Evolutionary conservation across 2,113 vertebrate species (phyloP), one percentile per base, ranked within the genome.

Genomic region (Stigmatopora argus): DNA sequence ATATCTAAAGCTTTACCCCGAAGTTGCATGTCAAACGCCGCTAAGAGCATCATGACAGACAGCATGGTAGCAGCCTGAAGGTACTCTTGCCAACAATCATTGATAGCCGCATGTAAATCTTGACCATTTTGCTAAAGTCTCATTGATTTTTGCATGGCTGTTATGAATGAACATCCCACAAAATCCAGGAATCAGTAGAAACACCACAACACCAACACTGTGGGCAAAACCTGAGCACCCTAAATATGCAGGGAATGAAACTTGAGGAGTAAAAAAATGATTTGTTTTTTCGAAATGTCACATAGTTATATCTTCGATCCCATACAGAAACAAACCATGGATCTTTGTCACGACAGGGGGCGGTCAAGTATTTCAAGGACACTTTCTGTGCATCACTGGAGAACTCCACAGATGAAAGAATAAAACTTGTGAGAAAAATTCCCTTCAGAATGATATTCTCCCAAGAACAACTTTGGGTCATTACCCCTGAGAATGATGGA

Each of bases 401-500:
- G 51, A 23, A 53, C 19, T 4, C 51, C 51, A 13, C 2, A 53
- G 19, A 48, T 4, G 15, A 3, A 15, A 13, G 46, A 12, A 23
- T 23, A 19, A 53, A 53, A 53, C 51, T 53, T 0, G 49, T 1
- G 49, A 21, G 49, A 19, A 10, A 52, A 21, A 21, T 19, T 0
- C 51, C 19, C 11, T 21, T 21, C 10, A 23, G 2, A n/a, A 7
- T 49, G 48, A 17, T 18, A 87, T 66, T 88, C 85, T 0, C 45
- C 66, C 4, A 71, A 73, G 19, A 80, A 79, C 49, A 66, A 74
- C 17, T 1, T 53, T 0, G 68, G 55, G 18, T 38, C 79, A 7
- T 70, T 83, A 62, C 70, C 73, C 74, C 51, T 77, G n/a, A 45
- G 61, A 52, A 70, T 55, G 1, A 71, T 73, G 52, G 82, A 82